phyloP scores from a whole-genome alignment of 2,888 invertebrate species.

The Formica aserva region DNA sequence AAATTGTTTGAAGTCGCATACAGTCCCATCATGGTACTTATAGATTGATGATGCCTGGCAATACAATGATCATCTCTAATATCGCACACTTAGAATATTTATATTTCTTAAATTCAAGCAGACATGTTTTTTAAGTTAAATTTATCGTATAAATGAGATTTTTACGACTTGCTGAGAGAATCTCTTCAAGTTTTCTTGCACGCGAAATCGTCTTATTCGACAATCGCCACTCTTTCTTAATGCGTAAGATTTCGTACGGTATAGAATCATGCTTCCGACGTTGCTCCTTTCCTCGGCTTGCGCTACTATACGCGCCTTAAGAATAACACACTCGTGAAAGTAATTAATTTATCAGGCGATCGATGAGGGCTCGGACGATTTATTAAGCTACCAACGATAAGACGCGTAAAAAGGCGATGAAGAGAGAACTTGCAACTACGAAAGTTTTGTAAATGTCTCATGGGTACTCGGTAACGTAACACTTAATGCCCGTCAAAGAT shows the following conservation, averaged over 20 bases:
- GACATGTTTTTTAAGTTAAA: conserved; percentile 33
- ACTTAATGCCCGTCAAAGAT: conserved; percentile 78
- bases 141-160: conserved; percentile 38
- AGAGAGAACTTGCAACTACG: conserved; percentile 77
- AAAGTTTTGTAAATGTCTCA: conserved; percentile 80
- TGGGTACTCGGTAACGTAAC: conserved; percentile 78
- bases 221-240: conserved; percentile 61
- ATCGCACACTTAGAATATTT: conserved; percentile 13
- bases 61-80: conserved; percentile 1
- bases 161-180: conserved; percentile 64
- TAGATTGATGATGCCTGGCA: neutral
- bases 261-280: conserved; percentile 62
- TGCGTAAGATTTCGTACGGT: conserved; percentile 58
- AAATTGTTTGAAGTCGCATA: neutral
- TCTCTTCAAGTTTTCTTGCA: conserved; percentile 73
- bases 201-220: conserved; percentile 61
- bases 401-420: conserved; percentile 68
- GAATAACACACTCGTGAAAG: conserved; percentile 57
- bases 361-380: conserved; percentile 77
- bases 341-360: conserved; percentile 67
- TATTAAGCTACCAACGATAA: conserved; percentile 72
- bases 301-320: conserved; percentile 61
- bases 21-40: conserved; percentile 8
- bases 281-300: conserved; percentile 53
- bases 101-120: conserved; percentile 6